Percentiles rank a stretch among this genome's conserved stretches.
phyloP scores from a whole-genome alignment of 2,797 vertebrate species.

The Spizella passerina region DNA sequence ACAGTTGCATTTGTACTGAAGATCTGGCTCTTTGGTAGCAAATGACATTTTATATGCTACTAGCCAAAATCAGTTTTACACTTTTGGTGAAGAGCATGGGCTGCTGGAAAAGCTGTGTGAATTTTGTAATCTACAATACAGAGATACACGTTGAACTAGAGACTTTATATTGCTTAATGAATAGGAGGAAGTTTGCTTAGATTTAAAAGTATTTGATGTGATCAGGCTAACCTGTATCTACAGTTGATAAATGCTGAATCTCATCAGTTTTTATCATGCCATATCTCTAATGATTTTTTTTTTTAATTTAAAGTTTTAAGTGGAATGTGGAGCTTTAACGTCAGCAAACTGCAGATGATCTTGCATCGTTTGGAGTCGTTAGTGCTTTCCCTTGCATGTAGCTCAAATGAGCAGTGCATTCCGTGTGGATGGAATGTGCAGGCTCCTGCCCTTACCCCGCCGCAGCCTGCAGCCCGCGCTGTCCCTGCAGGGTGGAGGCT shows the following conservation, averaged over 20 bases:
- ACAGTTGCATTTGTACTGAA: conserved; percentile 15
- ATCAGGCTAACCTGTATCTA: background rate
- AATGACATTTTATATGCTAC: background rate
- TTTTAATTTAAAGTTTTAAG: background rate
- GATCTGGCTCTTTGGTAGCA: background rate
- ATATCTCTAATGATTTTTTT: background rate
- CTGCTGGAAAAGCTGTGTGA: background rate
- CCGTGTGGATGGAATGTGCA: background rate
- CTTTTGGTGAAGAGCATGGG: background rate
- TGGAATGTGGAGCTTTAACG: background rate
- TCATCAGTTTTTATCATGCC: background rate
- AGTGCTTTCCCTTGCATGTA: conserved; percentile 1
- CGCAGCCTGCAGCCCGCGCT: background rate
- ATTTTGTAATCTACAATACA: background rate
- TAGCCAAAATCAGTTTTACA: background rate
- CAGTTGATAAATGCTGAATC: background rate
- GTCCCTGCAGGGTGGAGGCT: background rate
- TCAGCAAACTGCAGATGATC: background rate
- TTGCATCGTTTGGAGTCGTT: background rate
- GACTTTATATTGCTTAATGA: background rate
- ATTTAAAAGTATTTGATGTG: background rate
- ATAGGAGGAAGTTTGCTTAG: background rate
- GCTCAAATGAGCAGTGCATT: background rate
- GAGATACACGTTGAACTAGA: background rate
- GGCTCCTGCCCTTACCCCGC: background rate